phyloP scores from a whole-genome alignment of 2,113 vertebrate genomes.

The Chunga burmeisteri region DNA sequence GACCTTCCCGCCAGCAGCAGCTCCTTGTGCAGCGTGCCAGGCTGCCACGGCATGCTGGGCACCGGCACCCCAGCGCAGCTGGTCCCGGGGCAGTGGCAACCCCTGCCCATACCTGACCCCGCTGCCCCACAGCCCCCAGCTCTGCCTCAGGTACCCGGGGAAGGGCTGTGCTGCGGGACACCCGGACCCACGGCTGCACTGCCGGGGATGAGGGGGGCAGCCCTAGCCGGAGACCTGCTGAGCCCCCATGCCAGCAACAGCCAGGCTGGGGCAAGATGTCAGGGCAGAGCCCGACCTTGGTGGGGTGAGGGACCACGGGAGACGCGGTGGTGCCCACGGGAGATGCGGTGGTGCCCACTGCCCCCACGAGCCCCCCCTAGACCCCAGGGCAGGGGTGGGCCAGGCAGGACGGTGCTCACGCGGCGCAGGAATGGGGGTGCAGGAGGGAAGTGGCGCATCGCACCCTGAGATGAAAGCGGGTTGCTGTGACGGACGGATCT shows the following conservation, averaged over 20 bases:
- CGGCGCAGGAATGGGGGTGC: accelerated
- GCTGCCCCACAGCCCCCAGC: neutral
- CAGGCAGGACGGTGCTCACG: neutral
- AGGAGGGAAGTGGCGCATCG: neutral
- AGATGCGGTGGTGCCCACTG: accelerated
- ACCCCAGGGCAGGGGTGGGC: neutral
- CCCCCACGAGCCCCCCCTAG: accelerated
- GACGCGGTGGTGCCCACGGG: neutral
- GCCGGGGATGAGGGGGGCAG: accelerated
- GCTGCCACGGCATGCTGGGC: accelerated
- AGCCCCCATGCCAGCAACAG: accelerated
- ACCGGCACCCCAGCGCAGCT: neutral
- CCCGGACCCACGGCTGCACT: accelerated
- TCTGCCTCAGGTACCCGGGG: neutral
- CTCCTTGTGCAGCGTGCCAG: neutral
- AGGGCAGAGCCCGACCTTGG: too few relatives aligned
- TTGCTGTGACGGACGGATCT: neutral
- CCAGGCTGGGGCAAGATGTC: neutral
- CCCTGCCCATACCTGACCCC: neutral
- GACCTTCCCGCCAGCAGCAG: neutral
- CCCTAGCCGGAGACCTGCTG: neutral
- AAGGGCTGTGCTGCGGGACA: neutral
- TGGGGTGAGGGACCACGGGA: neutral
- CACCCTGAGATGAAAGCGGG: neutral
- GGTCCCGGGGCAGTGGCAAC: neutral